These are phyloP conservation scores for Pangasius larnaudii DNA, from an alignment of 2,797 vertebrate genomes.

Conservation along the genomic window DNA sequence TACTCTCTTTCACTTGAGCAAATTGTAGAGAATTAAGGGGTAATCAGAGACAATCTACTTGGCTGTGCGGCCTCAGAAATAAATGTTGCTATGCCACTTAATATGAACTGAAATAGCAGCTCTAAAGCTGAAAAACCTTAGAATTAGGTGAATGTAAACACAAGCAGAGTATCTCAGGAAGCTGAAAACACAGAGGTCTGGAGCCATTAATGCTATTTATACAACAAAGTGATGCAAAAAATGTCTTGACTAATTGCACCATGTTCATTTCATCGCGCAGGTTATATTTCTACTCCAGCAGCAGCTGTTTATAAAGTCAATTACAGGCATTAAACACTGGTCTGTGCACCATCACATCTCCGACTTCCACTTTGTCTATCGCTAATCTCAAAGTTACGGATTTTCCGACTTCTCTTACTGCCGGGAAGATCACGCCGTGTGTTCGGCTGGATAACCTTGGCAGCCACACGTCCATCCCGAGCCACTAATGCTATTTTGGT, in stretches of 20 bases:
- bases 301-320: not conserved
- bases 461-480: slow-evolving; percentile 48
- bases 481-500: slow-evolving; percentile 61
- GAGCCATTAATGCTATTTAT: not conserved
- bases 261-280: not conserved
- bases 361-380: too few species aligned
- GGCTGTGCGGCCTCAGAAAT: not conserved
- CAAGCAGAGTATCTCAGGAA: not conserved
- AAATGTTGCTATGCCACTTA: not conserved
- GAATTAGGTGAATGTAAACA: not conserved
- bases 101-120: not conserved
- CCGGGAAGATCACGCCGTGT: slow-evolving; percentile 17
- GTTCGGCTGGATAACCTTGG: slow-evolving; percentile 49
- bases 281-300: not conserved
- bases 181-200: not conserved
- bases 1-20: too few species aligned
- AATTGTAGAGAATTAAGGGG: not conserved
- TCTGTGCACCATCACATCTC: not conserved
- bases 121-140: too few species aligned
- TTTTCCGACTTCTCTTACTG: not conserved
- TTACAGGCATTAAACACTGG: not conserved
- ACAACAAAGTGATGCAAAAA: not conserved
- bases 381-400: not conserved
- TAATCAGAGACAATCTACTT: not conserved
- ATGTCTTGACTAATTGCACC: not conserved